Percentiles rank a stretch among this genome's conserved stretches.
These are phyloP conservation scores for Zaprionus tsacasi DNA, from an alignment of 1,140 invertebrate species.

Conservation along the genomic window DNA sequence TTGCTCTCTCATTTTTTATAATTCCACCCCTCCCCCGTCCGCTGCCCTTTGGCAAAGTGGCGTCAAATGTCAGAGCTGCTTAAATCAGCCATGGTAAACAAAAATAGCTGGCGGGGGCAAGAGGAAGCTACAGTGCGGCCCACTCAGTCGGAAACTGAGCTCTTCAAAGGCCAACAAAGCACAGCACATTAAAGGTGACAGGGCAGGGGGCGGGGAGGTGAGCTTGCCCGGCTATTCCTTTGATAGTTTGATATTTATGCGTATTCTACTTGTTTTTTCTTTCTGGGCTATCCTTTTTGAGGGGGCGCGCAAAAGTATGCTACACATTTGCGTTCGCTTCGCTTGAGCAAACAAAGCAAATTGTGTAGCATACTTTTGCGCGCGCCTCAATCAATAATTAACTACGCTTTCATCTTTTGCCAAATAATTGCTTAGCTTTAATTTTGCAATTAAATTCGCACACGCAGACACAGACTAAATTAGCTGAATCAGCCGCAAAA, in stretches of 20 bases:
- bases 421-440: constrained; percentile 19
- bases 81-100: constrained; percentile 68
- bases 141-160: constrained; percentile 57
- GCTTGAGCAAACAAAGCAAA: constrained; percentile 2
- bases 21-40: constrained; percentile 15
- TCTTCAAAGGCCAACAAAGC: constrained; percentile 74
- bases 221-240: neutral
- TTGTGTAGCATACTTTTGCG: constrained; percentile 1
- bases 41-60: constrained; percentile 56
- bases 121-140: constrained; percentile 35
- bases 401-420: neutral
- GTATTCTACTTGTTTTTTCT: neutral
- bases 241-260: constrained; percentile 1
- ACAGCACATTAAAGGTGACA: constrained; percentile 72
- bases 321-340: neutral
- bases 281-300: neutral
- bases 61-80: constrained; percentile 78
- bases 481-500: constrained; percentile 39
- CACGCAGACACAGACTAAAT: constrained; percentile 11
- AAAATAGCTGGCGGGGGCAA: neutral
- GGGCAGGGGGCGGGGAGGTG: constrained; percentile 10
- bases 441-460: constrained; percentile 25
- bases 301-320: neutral
- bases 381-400: constrained; percentile 7
- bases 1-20: constrained; percentile 39